phyloP scores from a whole-genome alignment of 2,888 invertebrate genomes.

The Syrista parreyssii region DNA sequence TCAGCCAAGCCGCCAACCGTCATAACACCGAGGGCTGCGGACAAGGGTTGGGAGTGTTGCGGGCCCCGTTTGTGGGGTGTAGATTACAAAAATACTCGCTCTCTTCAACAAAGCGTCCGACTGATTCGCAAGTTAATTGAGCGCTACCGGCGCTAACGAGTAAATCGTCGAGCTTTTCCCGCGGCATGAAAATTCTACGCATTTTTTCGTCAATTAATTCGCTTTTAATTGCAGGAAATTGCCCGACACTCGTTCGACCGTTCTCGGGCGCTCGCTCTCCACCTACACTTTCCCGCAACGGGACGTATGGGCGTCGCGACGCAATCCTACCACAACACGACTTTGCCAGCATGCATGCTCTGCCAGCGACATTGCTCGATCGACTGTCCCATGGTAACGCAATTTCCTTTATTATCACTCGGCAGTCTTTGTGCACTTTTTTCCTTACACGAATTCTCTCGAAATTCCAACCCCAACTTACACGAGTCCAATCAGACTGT shows the following conservation, averaged over 20 bases:
- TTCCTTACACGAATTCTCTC: too few relatives aligned
- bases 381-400: too few relatives aligned
- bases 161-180: conserved; percentile 50
- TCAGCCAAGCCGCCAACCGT: too few relatives aligned
- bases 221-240: conserved; percentile 54
- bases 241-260: conserved; percentile 34
- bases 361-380: too few relatives aligned
- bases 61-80: conserved; percentile 21
- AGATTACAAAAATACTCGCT: conserved; percentile 50
- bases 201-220: conserved; percentile 52
- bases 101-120: conserved; percentile 42
- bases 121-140: conserved; percentile 55
- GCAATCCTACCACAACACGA: too few relatives aligned
- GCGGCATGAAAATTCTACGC: conserved; percentile 45
- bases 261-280: neutral
- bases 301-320: conserved; percentile 41
- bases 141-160: conserved; percentile 59
- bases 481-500: too few relatives aligned
- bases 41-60: conserved; percentile 11
- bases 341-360: too few relatives aligned
- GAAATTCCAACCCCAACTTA: too few relatives aligned
- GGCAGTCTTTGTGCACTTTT: too few relatives aligned
- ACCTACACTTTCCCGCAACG: conserved; percentile 43
- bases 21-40: conserved; percentile 10
- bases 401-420: too few relatives aligned